Percentiles rank a stretch among this genome's conserved stretches.
Evolutionary conservation across 2,888 invertebrate species (phyloP).

Genomic region (Drosophila ezoana): DNA sequence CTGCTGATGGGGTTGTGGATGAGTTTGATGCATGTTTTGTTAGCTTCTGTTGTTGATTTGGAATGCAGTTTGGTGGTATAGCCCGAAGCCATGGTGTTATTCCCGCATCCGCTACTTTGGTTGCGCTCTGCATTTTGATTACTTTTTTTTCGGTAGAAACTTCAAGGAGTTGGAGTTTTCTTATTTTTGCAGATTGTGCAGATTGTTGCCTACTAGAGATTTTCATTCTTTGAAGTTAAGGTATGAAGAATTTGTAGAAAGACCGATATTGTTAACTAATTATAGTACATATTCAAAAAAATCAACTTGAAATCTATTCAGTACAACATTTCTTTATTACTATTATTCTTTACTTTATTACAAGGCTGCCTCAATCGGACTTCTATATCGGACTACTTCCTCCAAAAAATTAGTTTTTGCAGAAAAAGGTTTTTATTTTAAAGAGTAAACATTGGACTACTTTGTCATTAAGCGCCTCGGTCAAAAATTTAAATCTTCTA

Average conservation of each 20-base stretch:
- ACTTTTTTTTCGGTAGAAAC: constrained; percentile 54
- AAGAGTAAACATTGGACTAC: too few species aligned
- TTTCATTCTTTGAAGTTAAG: neutral
- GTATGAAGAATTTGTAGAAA: neutral
- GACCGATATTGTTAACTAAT: neutral
- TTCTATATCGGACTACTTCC: too few species aligned
- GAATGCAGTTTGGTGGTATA: constrained; percentile 74
- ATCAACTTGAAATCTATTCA: too few species aligned
- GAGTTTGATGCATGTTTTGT: constrained; percentile 77
- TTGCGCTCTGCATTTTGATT: constrained; percentile 69
- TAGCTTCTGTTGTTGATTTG: constrained; percentile 81
- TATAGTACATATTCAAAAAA: neutral
- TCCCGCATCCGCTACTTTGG: constrained; percentile 58
- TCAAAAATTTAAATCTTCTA: too few species aligned
- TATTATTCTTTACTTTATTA: too few species aligned
- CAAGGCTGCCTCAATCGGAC: too few species aligned
- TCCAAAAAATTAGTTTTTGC: too few species aligned
- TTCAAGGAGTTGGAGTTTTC: constrained; percentile 25
- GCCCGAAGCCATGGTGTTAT: constrained; percentile 55
- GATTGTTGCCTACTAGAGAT: constrained; percentile 9
- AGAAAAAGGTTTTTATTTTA: too few species aligned
- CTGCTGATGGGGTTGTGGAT: constrained; percentile 75
- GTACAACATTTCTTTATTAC: too few species aligned
- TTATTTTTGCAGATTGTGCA: constrained; percentile 16
- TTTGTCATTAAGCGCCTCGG: too few species aligned